Conservation (phyloP, 2,113 vertebrate genomes). For the Galemys pyrenaicus region DNA sequence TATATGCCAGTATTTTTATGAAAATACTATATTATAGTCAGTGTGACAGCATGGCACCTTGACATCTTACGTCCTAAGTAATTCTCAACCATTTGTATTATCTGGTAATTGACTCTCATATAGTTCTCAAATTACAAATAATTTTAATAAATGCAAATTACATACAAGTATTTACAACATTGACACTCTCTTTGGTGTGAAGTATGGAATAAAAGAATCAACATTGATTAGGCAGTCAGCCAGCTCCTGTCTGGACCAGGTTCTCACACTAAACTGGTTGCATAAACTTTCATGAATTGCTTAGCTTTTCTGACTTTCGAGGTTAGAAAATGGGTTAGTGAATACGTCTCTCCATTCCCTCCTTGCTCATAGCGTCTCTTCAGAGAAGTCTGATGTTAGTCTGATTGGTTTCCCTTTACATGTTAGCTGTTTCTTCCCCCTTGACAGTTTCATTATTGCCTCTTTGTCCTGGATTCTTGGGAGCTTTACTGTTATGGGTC, state of each 20-base stretch:
- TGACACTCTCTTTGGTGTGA: neutral
- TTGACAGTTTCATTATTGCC: too few species aligned
- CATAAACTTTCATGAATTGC: neutral
- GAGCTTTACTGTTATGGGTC: too few species aligned
- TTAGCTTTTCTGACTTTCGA: neutral
- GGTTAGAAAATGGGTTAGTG: neutral
- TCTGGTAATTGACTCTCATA: neutral
- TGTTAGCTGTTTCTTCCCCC: too few species aligned
- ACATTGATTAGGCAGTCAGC: neutral
- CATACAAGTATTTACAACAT: neutral
- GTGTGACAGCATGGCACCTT: neutral
- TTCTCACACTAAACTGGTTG: neutral
- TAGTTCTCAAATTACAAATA: neutral
- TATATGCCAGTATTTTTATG: neutral
- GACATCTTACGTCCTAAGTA: neutral
- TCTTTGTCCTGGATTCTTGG: too few species aligned
- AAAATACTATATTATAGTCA: neutral
- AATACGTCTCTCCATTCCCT: too few species aligned
- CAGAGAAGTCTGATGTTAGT: too few species aligned
- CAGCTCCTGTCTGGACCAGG: neutral
- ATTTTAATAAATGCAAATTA: constrained; percentile 1
- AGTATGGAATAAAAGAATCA: neutral
- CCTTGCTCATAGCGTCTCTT: too few species aligned
- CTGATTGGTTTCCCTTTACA: too few species aligned
- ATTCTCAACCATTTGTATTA: neutral